These are phyloP conservation scores for Zalophus californianus DNA, from an alignment of 2,797 vertebrate species.

Conservation along the genomic window DNA sequence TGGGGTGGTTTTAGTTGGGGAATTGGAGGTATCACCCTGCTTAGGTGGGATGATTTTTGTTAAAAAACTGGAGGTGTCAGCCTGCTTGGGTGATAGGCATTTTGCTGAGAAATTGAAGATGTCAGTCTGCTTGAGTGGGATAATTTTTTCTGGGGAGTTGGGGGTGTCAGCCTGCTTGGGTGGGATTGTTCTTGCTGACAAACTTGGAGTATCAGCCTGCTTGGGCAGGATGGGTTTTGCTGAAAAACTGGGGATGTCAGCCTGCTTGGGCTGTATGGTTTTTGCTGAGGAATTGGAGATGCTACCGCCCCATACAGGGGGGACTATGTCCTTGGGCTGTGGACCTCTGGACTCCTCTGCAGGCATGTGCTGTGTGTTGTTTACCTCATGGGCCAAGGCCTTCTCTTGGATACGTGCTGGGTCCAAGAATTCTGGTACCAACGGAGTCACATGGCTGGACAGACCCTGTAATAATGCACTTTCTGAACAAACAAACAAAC, in stretches of 20 bases:
- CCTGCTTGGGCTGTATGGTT: no score
- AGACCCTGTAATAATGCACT: conserved; percentile 36
- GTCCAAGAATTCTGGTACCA: conserved; percentile 41
- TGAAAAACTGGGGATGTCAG: accelerated
- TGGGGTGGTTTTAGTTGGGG: background rate
- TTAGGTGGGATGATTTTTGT: background rate
- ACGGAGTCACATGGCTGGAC: background rate
- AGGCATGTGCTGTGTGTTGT: background rate
- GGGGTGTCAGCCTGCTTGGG: background rate
- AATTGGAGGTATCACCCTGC: background rate
- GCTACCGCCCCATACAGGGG: background rate
- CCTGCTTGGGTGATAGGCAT: background rate
- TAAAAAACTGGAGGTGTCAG: accelerated
- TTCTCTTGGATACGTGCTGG: conserved; percentile 12
- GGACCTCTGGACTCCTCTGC: background rate
- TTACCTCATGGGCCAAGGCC: background rate
- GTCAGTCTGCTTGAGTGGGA: background rate
- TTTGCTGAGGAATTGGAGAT: background rate
- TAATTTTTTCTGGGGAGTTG: accelerated
- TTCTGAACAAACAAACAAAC: conserved; percentile 61
- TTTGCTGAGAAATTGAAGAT: background rate
- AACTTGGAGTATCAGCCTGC: background rate
- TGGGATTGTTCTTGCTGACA: accelerated
- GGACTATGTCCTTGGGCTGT: background rate
- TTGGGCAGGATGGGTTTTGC: background rate